Base-by-base conservation (phyloP, 2,797 vertebrate genomes). In the Xiphophorus birchmanni region DNA sequence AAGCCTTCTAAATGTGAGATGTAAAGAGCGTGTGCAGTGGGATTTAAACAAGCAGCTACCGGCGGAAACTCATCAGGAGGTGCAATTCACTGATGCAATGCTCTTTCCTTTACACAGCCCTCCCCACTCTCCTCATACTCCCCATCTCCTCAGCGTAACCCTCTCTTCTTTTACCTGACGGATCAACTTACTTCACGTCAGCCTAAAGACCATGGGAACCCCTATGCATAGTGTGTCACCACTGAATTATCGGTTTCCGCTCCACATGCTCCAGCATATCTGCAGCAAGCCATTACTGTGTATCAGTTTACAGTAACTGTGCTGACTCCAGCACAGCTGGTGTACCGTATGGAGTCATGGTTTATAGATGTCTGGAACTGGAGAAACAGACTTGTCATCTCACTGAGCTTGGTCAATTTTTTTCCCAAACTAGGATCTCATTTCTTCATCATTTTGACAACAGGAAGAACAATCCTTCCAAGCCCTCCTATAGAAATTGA, bases 181-280 rank as follows among this genome's bases (percentile, higher is more conserved):
- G 90, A 94, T 95, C 92, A 50, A 69, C 89, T 94, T 94, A 92
- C 93, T 88, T 82, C 80, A 86, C 78, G 81, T 94, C 92, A 93
- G 93, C 92, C 89, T 85, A 87, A 91, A 90, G 91, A 91, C 87
- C 90, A 89, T 88, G 92, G 90, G 90, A 94, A 93, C 90, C 91
- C 88, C 88, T 90, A 74, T 82, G 90, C 91, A 82, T 85, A 60
- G 81, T 86, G 89, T 91, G 91, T 93, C 93, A 92, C 92, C 88
- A 78, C 89, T 91, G 94, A 94, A 94, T 95, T 93, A 92, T 93
- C 90, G 90, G 86, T 93, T 95, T 92, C 92, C 88, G 87, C 87
- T 90, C 91, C 92, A 93, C 91, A 94, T 91, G 91, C 90, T 89
- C 81, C 77, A 82, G 88, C 90, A 82, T 91, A 93, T 92, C 93